These are phyloP conservation scores for Macrobrachium nipponense DNA, from an alignment of 1,140 invertebrate species.

Conservation along the genomic window DNA sequence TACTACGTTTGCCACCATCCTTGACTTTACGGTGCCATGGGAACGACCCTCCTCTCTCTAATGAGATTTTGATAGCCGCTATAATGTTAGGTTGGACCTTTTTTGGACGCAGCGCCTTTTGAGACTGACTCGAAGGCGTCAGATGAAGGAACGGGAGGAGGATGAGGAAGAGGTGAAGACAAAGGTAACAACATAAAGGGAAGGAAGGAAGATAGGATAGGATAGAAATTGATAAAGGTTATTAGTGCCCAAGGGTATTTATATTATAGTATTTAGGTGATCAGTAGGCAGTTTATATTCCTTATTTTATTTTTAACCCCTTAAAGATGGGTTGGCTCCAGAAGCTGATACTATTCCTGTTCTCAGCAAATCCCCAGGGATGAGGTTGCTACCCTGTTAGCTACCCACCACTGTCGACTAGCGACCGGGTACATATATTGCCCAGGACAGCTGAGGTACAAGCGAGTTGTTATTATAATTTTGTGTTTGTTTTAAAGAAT, in stretches of 20 bases:
- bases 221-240: not conserved
- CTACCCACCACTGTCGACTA: too few species aligned
- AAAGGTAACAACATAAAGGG: not conserved
- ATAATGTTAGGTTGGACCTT: slow-evolving; percentile 5
- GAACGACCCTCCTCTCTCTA: not conserved
- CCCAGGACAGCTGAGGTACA: too few species aligned
- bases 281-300: not conserved
- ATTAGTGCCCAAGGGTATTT: not conserved
- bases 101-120: not conserved
- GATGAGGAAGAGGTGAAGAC: not conserved
- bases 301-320: not conserved
- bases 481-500: too few species aligned
- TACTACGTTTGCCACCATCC: not conserved
- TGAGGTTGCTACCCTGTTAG: too few species aligned
- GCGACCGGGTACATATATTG: too few species aligned
- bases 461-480: too few species aligned
- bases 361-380: too few species aligned
- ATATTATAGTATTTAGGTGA: not conserved
- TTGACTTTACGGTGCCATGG: not conserved
- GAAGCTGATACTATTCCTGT: too few species aligned
- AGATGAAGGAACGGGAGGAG: not conserved
- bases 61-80: slow-evolving; percentile 32
- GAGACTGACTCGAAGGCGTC: not conserved
- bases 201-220: not conserved
- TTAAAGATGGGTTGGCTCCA: too few species aligned